Conservation (phyloP, 2,797 vertebrate species). For the Enteromius trimaculatus region DNA sequence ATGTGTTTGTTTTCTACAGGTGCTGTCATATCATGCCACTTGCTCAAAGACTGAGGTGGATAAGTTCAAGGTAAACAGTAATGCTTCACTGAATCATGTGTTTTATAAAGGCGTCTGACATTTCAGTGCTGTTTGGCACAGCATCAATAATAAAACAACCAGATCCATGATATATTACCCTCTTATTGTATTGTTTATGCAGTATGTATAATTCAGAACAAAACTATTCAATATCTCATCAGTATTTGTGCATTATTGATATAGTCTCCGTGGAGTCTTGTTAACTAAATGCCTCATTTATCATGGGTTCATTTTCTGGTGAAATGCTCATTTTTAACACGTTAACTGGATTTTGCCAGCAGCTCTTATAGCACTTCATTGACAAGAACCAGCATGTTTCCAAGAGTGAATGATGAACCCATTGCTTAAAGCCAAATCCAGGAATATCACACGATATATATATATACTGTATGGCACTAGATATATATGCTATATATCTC, state of each 20-base stretch:
- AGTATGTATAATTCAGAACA: slow-evolving; percentile 73
- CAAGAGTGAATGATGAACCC: neutral
- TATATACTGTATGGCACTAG: neutral
- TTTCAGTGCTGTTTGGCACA: neutral
- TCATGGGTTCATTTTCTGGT: slow-evolving; percentile 36
- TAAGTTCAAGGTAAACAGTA: slow-evolving; percentile 94
- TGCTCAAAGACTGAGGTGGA: slow-evolving; percentile 99
- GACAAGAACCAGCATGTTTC: neutral
- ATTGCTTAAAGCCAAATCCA: neutral
- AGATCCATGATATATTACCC: neutral
- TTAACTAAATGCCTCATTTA: slow-evolving; percentile 35
- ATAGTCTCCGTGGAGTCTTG: slow-evolving; percentile 59
- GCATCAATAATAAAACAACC: neutral
- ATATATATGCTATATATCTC: neutral
- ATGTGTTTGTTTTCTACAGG: slow-evolving; percentile 74
- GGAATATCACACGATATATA: neutral
- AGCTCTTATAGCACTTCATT: slow-evolving; percentile 20
- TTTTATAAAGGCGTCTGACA: neutral
- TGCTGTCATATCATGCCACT: slow-evolving; percentile 97
- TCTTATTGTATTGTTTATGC: slow-evolving; percentile 70
- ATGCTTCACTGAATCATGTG: neutral
- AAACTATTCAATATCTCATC: slow-evolving; percentile 80
- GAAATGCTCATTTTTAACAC: slow-evolving; percentile 21
- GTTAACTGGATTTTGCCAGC: slow-evolving; percentile 36
- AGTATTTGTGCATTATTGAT: slow-evolving; percentile 79